Evolutionary conservation across 2,888 invertebrate species (phyloP).

Genomic region (Drosophila atripex): DNA sequence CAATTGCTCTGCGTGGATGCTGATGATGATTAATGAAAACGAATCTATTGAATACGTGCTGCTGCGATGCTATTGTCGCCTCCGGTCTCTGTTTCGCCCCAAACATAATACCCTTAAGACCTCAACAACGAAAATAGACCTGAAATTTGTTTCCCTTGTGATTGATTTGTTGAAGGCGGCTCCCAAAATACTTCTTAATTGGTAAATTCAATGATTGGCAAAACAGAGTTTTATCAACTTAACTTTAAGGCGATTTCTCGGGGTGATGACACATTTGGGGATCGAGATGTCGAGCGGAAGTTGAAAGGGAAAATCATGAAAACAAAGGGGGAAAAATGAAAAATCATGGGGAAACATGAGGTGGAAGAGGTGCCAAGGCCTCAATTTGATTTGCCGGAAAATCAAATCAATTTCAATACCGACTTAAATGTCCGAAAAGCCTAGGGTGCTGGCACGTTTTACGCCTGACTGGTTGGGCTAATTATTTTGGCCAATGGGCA

Average conservation of each 20-base stretch:
- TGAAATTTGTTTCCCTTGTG: constrained; percentile 55
- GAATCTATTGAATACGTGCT: constrained; percentile 54
- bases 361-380: neutral
- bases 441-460: constrained; percentile 46
- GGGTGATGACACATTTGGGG: constrained; percentile 20
- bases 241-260: constrained; percentile 63
- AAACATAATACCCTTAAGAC: constrained; percentile 49
- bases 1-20: constrained; percentile 29
- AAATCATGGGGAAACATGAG: neutral
- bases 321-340: constrained; percentile 7
- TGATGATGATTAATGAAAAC: constrained; percentile 69
- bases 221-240: constrained; percentile 48
- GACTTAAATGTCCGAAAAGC: constrained; percentile 46
- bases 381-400: constrained; percentile 51
- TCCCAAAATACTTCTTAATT: constrained; percentile 65
- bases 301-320: constrained; percentile 3
- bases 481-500: constrained; percentile 59
- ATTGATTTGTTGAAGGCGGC: constrained; percentile 54
- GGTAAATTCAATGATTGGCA: constrained; percentile 75
- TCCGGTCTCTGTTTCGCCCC: neutral
- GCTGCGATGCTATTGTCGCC: constrained; percentile 27
- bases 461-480: constrained; percentile 70
- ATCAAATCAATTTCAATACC: constrained; percentile 66
- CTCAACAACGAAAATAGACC: constrained; percentile 16
- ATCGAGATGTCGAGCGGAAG: constrained; percentile 2